Evolutionary conservation across 2,888 invertebrate species (phyloP).

Genomic region (Empis livida): DNA sequence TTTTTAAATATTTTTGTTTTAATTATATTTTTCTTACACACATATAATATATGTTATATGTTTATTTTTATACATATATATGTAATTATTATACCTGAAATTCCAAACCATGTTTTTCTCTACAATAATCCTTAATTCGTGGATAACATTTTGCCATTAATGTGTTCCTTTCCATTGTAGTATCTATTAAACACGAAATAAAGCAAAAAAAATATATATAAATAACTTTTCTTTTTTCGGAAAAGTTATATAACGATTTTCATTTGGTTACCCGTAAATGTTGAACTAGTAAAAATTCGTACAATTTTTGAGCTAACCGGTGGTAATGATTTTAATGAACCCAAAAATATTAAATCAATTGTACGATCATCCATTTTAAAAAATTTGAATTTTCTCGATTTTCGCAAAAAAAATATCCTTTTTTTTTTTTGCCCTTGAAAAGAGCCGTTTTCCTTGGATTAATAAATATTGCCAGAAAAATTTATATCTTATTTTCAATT

Average conservation of each 20-base stretch:
- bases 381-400: neutral
- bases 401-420: neutral
- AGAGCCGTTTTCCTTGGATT: neutral
- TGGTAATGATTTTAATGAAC: constrained; percentile 75
- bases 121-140: constrained; percentile 87
- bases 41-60: neutral
- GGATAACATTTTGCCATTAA: constrained; percentile 98
- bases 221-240: neutral
- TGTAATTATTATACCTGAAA: constrained; percentile 74
- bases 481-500: neutral
- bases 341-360: constrained; percentile 80
- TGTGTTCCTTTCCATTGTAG: constrained; percentile 92
- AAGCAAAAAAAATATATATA: neutral
- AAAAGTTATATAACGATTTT: neutral
- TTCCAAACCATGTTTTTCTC: constrained; percentile 93
- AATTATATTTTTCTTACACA: no score
- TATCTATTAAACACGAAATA: constrained; percentile 52
- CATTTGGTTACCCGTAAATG: constrained; percentile 76
- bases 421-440: neutral
- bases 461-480: neutral
- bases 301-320: constrained; percentile 97
- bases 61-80: neutral
- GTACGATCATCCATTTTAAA: constrained; percentile 73
- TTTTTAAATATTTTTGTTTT: no score
- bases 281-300: constrained; percentile 94